Evolutionary conservation across 1,140 invertebrate species (phyloP), one percentile per base, ranked within the genome.

Genomic region (Philopotamus ludificatus): DNA sequence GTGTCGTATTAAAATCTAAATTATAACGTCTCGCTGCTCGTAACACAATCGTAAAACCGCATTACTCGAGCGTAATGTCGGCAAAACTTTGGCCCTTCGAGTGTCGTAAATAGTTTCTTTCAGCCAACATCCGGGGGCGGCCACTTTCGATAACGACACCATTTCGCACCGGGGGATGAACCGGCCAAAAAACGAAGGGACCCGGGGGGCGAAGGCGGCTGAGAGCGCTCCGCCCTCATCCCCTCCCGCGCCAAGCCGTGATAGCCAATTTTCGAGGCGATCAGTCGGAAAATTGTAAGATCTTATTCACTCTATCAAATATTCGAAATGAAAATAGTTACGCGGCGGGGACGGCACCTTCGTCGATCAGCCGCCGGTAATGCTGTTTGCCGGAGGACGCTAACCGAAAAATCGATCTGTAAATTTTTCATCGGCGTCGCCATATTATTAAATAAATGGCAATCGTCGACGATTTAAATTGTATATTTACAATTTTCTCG

Each of bases 231-330:
- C 57, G 39, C 58, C 20, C 16, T 1, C 15, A 18, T 15, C 50
- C 50, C 23, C 45, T 16, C 12, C 44, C 18, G 44, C 39, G 22
- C 21, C 20, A 44, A 50, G 45, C 15, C 53, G 26, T 65, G 63
- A 65, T 65, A 65, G 63, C 63, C 63, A 65, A 65, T 65, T 65
- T 65, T 65, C 54, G 63, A 18, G 41, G 53, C 63, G 53, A 65
- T 65, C 63, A 58, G 42, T 58, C 63, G 63, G 63, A 65, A 65
- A 65, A 65, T 65, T 65, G 63, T 58, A 54, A 47, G 63, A 65
- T 65, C 63, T 65, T 65, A 65, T 64, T 64, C 62, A 64, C 62
- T 57, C 53, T 47, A 65, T 65, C 63, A 41, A 65, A 64, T 64
- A 64, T 64, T 64, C 26, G 63, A 58, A 65, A 65, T 65, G 63